phyloP scores from a whole-genome alignment of 1,140 invertebrate genomes.

The Phymorhynchus buccinoides region DNA sequence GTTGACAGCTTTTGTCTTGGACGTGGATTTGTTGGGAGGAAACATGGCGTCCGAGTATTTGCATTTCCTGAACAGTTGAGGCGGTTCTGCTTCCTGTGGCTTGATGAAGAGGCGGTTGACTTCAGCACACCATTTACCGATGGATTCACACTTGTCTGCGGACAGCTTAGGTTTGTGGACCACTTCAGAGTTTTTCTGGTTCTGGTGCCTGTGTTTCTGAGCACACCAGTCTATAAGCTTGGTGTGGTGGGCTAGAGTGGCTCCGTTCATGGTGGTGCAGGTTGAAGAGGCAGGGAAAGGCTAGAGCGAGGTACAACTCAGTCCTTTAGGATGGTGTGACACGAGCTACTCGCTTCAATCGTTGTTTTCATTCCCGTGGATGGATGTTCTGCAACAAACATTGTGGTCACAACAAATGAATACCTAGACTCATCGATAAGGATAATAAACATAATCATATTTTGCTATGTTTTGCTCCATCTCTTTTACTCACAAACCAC shows the following conservation, averaged over 20 bases:
- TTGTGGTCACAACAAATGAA: too few relatives aligned
- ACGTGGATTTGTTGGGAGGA: slow-evolving; percentile 7
- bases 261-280: slow-evolving; percentile 46
- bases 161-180: slow-evolving; percentile 41
- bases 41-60: slow-evolving; percentile 21
- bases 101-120: slow-evolving; percentile 42
- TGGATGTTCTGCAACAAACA: too few relatives aligned
- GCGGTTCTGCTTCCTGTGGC: slow-evolving; percentile 27
- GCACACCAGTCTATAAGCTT: slow-evolving; percentile 36
- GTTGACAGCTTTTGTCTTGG: background rate
- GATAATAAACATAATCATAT: too few relatives aligned
- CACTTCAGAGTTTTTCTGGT: background rate
- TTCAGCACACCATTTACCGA: slow-evolving; percentile 44
- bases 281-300: background rate
- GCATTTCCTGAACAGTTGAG: slow-evolving; percentile 35
- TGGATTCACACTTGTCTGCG: slow-evolving; percentile 47
- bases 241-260: slow-evolving; percentile 50
- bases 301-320: background rate
- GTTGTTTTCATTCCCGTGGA: too few relatives aligned
- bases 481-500: too few relatives aligned
- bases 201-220: background rate
- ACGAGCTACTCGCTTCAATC: background rate
- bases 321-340: background rate
- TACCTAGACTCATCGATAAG: too few relatives aligned
- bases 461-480: too few relatives aligned